Evolutionary conservation across 2,113 vertebrate genomes (phyloP), one percentile per base, ranked within the genome.

Genomic region (Macrotus californicus): DNA sequence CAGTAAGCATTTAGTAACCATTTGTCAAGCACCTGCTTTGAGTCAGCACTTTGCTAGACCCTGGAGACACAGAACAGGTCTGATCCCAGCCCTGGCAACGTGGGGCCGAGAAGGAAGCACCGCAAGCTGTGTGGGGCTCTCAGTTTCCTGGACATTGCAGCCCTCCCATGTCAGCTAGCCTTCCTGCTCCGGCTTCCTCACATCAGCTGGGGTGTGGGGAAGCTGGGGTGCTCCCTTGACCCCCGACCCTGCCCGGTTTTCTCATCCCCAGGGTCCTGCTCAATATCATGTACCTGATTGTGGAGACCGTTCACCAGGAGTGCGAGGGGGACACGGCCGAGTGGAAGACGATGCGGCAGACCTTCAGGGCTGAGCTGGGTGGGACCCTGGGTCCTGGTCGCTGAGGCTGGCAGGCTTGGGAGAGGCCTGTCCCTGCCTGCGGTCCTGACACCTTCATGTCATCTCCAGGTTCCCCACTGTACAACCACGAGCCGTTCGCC

Each of bases 221-320:
- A 73, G 41, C 56, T 31, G 13, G 21, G 3, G 11, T 31, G 4
- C 15, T 1, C 56, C 80, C 59, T 79, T 31, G 29, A 46, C 26
- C 22, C 81, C 72, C 34, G 0, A 1, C 66, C 6, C 66, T 79
- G 1, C 31, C 69, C 13, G 31, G 1, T 81, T 34, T 11, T 95
- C 26, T 87, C 0, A 0, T 92, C 31, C 4, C 59, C 97, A 99
- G 99, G 98, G 99, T 99, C 88, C 98, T 99, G 96, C 98, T 99
- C 80, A 99, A 99, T 98, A 99, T 99, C 96, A 99, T 99, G 99
- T 99, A 99, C 97, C 98, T 99, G 98, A 99, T 99, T 5, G 99
- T 99, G 98, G 99, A 99, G 97, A 99, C 99, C 0, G 99, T 99
- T 87, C 99, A 99, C 64, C 99, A 99, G 97, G 99, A 99, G 31